Base-by-base conservation (phyloP, 2,113 vertebrate species). In the Actenoides lindsayi region DNA sequence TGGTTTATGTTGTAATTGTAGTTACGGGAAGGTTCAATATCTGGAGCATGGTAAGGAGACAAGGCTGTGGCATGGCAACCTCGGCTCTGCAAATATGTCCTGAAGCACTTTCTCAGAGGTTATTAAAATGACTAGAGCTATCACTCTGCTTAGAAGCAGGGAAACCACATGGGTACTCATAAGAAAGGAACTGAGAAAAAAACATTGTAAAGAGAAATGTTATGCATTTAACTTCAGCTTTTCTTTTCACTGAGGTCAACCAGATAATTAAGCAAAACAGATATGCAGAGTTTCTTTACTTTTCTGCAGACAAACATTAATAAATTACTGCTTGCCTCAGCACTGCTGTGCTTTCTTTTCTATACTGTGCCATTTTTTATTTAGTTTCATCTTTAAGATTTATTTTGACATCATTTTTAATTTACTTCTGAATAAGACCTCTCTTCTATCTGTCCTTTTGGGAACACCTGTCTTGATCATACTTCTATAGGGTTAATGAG, bases 1-100 rank as follows among this genome's bases (percentile, higher is more conserved):
- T 98, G 99, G 99, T 99, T 99, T 98, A 97, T 99, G 98, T 98
- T 98, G 98, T 99, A 99, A 99, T 99, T 99, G 98, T 98, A 99
- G 98, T 99, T 99, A 99, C 99, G 98, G 99, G 99, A 99, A 99
- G 98, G 99, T 99, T 99, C 99, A 99, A 99, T 99, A 99, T 98
- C 98, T 98, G 98, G 98, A 99, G 98, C 99, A 99, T 98, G 98
- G 98, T 96, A 98, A 98, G 98, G 98, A 98, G 99, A 98, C 98
- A 98, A 98, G 98, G 98, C 98, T 98, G 98, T 98, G 98, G 98
- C 98, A 98, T 98, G 98, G 99, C 98, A 98, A 98, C 99, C 98
- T 98, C 97, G 98, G 98, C 98, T 91, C 97, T 98, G 97, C 97
- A 98, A 98, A 98, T 97, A 97, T 91, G 96, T 97, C 98, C 98